Evolutionary conservation across 2,113 vertebrate genomes (phyloP).

Genomic region (Neomonachus schauinslandi): DNA sequence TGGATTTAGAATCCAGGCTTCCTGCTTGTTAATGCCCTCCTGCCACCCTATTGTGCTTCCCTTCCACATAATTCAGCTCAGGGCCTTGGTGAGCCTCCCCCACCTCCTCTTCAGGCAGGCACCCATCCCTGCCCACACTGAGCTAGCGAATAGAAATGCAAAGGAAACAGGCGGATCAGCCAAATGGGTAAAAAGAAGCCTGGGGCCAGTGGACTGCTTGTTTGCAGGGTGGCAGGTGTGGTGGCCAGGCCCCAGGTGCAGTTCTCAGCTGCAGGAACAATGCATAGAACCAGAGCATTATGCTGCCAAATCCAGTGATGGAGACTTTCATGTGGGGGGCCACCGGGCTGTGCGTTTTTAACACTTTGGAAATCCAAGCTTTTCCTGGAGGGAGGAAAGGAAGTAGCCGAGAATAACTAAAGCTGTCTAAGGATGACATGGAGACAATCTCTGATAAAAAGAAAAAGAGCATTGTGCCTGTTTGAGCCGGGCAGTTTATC

Average conservation of each 20-base stretch:
- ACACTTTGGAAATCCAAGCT: background rate
- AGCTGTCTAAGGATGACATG: background rate
- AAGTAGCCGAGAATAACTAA: background rate
- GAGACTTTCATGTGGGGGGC: background rate
- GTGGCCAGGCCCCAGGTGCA: background rate
- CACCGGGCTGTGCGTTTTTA: background rate
- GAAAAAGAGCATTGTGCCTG: fast-evolving
- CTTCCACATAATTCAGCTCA: background rate
- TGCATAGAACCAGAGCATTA: background rate
- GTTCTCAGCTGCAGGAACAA: background rate
- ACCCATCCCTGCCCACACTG: background rate
- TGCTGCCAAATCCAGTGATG: fast-evolving
- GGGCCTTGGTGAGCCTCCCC: background rate
- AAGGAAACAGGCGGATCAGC: background rate
- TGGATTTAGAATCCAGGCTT: background rate
- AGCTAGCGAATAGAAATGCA: background rate
- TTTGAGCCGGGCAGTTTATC: background rate
- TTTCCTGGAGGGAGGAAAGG: background rate
- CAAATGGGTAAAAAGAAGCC: background rate
- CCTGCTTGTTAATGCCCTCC: background rate
- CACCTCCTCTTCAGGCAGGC: background rate
- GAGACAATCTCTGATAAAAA: background rate
- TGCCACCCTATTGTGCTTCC: fast-evolving
- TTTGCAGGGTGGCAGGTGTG: background rate
- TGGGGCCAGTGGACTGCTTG: background rate